Percentiles rank a stretch among this genome's conserved stretches.
phyloP scores from a whole-genome alignment of 2,888 invertebrate genomes.

The Hypolimnas misippus region DNA sequence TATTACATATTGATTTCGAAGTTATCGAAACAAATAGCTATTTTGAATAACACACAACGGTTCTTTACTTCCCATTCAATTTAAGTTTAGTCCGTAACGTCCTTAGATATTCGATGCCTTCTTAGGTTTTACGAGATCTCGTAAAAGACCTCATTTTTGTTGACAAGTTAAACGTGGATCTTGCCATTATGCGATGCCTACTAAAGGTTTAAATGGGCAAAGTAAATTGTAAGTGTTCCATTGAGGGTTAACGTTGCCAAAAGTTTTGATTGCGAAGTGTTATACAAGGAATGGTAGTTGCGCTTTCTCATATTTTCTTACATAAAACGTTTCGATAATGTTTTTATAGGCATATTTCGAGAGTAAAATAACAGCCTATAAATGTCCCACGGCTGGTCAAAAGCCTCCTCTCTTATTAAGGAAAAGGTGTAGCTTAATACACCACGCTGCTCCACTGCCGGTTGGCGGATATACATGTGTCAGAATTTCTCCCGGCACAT shows the following conservation, averaged over 20 bases:
- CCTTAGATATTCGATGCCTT: slow-evolving; percentile 36
- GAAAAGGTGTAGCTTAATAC: too few species aligned
- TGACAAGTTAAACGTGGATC: slow-evolving; percentile 34
- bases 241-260: slow-evolving; percentile 21
- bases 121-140: slow-evolving; percentile 40
- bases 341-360: not conserved
- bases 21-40: not conserved
- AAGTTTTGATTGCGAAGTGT: slow-evolving; percentile 9
- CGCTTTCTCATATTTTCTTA: slow-evolving; percentile 1
- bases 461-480: too few species aligned
- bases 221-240: slow-evolving; percentile 37
- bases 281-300: not conserved
- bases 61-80: slow-evolving; percentile 13
- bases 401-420: too few species aligned
- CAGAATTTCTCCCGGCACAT: too few species aligned
- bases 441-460: too few species aligned
- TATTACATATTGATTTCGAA: not conserved
- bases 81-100: slow-evolving; percentile 33
- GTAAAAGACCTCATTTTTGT: slow-evolving; percentile 40
- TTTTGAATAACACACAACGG: slow-evolving; percentile 10
- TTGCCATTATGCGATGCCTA: slow-evolving; percentile 26
- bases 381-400: too few species aligned
- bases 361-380: too few species aligned
- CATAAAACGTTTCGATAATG: slow-evolving; percentile 5
- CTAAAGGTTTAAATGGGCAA: slow-evolving; percentile 35